Percentiles rank a stretch among this genome's conserved stretches.
phyloP scores from a whole-genome alignment of 2,888 invertebrate species.

The Mellilla xanthometata region DNA sequence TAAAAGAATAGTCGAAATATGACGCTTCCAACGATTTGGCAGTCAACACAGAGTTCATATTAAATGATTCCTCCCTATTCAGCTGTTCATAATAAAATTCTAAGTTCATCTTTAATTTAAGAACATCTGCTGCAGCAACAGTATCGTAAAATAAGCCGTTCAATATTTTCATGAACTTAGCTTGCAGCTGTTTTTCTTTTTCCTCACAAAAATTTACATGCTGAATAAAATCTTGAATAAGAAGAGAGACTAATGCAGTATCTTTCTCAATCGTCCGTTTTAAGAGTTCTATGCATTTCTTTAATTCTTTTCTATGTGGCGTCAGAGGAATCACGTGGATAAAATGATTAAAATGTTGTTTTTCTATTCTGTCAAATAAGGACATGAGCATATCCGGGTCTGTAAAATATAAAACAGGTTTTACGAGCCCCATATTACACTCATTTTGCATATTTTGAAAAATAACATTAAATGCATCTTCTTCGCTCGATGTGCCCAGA shows the following conservation, averaged over 20 bases:
- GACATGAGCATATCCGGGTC: slow-evolving; percentile 79
- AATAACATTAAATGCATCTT: slow-evolving; percentile 62
- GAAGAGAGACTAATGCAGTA: slow-evolving; percentile 43
- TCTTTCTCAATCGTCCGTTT: slow-evolving; percentile 50
- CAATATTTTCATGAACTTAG: slow-evolving; percentile 80
- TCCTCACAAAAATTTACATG: slow-evolving; percentile 70
- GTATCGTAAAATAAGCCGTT: slow-evolving; percentile 80
- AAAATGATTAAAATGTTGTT: slow-evolving; percentile 85
- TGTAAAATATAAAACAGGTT: slow-evolving; percentile 82
- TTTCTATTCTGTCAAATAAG: slow-evolving; percentile 83
- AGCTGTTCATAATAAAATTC: slow-evolving; percentile 85
- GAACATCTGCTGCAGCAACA: slow-evolving; percentile 78
- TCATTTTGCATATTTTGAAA: slow-evolving; percentile 76
- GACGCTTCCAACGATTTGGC: slow-evolving; percentile 83
- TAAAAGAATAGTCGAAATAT: slow-evolving; percentile 74
- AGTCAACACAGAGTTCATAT: slow-evolving; percentile 77
- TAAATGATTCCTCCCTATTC: slow-evolving; percentile 81
- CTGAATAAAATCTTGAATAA: slow-evolving; percentile 51
- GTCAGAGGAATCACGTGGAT: slow-evolving; percentile 82
- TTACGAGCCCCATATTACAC: slow-evolving; percentile 55
- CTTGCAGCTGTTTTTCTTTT: slow-evolving; percentile 73
- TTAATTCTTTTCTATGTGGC: slow-evolving; percentile 67
- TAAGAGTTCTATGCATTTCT: neutral
- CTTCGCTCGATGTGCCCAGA: slow-evolving; percentile 56
- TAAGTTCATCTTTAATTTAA: slow-evolving; percentile 82